Evolutionary conservation across 2,113 vertebrate species (phyloP).

Genomic region (Orthonyx spaldingii): DNA sequence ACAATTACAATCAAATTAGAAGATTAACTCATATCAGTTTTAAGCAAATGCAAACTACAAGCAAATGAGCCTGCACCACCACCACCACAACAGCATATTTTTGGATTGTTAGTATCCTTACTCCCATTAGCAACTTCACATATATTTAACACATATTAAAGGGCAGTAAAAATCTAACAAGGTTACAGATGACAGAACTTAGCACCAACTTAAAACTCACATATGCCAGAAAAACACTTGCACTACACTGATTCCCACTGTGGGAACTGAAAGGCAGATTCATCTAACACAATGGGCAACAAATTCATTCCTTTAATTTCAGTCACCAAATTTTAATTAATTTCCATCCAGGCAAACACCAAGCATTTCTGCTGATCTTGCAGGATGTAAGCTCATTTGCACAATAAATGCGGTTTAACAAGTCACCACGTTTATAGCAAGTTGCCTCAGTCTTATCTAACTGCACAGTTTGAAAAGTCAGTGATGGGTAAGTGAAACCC

Average conservation of each 20-base stretch:
- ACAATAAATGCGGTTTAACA: conserved; percentile 57
- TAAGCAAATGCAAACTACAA: not conserved
- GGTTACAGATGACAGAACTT: not conserved
- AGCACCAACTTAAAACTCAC: not conserved
- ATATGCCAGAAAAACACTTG: not conserved
- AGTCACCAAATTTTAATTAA: conserved; percentile 56
- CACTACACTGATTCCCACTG: not conserved
- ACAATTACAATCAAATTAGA: conserved; percentile 40
- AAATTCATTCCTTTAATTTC: conserved; percentile 45
- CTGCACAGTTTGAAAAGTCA: conserved; percentile 48
- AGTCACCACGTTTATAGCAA: conserved; percentile 58
- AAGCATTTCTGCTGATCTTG: not conserved
- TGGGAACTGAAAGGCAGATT: conserved; percentile 17
- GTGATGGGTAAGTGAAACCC: conserved; percentile 55
- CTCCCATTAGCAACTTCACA: not conserved
- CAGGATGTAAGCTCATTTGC: conserved; percentile 42
- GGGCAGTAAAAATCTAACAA: not conserved
- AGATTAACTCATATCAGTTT: not conserved
- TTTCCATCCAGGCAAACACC: conserved; percentile 43
- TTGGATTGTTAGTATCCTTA: not conserved
- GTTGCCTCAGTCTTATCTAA: conserved; percentile 43
- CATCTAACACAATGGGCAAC: conserved; percentile 1
- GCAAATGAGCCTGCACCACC: not conserved
- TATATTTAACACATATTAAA: not conserved
- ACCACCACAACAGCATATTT: not conserved